Percentiles rank a stretch among this genome's conserved stretches.
Conservation (phyloP, 2,888 invertebrate genomes). For the Troglohyphantes excavatus region DNA sequence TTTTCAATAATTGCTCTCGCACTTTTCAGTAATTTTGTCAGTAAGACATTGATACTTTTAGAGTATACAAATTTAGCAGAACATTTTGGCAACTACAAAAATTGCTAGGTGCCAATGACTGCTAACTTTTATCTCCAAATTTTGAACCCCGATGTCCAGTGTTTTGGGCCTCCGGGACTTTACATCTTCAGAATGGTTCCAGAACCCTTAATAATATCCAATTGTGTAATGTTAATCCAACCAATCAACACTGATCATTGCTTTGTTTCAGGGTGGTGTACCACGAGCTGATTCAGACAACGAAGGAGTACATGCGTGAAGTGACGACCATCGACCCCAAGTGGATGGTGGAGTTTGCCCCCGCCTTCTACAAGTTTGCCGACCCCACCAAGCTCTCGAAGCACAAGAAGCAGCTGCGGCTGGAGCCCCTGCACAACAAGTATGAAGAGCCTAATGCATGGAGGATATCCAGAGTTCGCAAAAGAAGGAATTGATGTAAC, state of each 20-base stretch:
- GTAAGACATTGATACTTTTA: too few species aligned
- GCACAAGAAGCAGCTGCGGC: conserved; percentile 98
- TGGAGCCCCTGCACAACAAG: conserved; percentile 99
- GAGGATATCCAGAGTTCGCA: conserved; percentile 96
- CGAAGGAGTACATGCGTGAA: conserved; percentile 99
- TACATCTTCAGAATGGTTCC: neutral
- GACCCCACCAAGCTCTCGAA: conserved; percentile 99
- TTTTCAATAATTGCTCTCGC: too few species aligned
- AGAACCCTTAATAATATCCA: neutral
- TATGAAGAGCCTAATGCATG: conserved; percentile 99
- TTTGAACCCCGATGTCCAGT: too few species aligned
- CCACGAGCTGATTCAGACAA: conserved; percentile 98
- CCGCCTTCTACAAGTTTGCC: conserved; percentile 99
- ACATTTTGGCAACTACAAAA: too few species aligned
- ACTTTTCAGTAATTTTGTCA: too few species aligned
- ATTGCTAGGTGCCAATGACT: too few species aligned
- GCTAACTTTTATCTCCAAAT: too few species aligned
- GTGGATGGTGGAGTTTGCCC: conserved; percentile 99
- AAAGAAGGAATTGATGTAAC: conserved; percentile 92
- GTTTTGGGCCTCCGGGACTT: neutral
- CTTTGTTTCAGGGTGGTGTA: conserved; percentile 91
- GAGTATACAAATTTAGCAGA: too few species aligned
- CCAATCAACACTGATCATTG: neutral
- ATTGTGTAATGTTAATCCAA: neutral
- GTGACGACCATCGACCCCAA: conserved; percentile 98